Evolutionary conservation across 2,888 invertebrate genomes (phyloP).

Genomic region (Quadroppia sp.): DNA sequence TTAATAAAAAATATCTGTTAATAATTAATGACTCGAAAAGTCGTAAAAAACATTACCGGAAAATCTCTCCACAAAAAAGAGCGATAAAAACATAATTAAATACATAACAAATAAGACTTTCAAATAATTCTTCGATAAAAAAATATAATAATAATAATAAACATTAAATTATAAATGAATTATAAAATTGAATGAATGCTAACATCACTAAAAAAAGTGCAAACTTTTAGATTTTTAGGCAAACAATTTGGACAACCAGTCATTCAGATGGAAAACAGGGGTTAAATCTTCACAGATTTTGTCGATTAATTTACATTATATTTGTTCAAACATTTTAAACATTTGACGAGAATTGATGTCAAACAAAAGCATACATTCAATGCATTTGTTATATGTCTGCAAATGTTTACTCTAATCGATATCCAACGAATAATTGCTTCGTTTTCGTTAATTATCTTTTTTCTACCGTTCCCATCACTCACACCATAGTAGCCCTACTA

Average conservation of each 20-base stretch:
- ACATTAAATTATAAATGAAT: not conserved
- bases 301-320: not conserved
- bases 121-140: too few relatives aligned
- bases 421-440: not conserved
- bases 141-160: not conserved
- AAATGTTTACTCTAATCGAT: constrained; percentile 1
- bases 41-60: too few relatives aligned
- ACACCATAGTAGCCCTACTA: constrained; percentile 20
- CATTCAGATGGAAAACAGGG: too few relatives aligned
- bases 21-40: too few relatives aligned
- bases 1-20: too few relatives aligned
- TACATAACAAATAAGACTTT: too few relatives aligned
- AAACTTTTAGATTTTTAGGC: too few relatives aligned
- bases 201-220: not conserved
- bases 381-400: constrained; percentile 7
- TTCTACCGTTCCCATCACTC: not conserved
- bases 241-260: too few relatives aligned
- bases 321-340: not conserved
- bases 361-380: not conserved
- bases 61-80: too few relatives aligned
- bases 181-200: too few relatives aligned
- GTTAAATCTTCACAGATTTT: too few relatives aligned
- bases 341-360: not conserved
- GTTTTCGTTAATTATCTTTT: not conserved
- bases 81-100: too few relatives aligned